phyloP scores from a whole-genome alignment of 1,140 invertebrate genomes.

The Panulirus ornatus region DNA sequence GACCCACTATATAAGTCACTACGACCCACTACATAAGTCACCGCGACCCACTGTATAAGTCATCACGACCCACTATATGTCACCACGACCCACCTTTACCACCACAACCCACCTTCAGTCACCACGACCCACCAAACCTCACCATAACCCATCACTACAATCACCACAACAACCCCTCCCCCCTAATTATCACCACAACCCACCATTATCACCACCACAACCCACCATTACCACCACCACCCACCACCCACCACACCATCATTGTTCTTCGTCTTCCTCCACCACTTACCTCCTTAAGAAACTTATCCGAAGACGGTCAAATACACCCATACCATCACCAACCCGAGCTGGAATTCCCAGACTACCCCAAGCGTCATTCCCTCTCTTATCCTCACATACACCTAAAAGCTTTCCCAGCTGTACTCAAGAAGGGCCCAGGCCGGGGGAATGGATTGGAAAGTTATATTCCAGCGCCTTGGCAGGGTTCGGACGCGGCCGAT shows the following conservation, averaged over 20 bases:
- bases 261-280: conserved; percentile 33
- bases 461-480: no score
- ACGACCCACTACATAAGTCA: not conserved
- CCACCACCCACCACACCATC: not conserved
- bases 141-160: not conserved
- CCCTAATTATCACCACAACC: not conserved
- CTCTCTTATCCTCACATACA: no score
- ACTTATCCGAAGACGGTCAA: conserved; percentile 24
- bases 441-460: no score
- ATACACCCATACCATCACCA: no score
- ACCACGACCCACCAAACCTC: no score
- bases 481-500: conserved; percentile 58
- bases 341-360: no score
- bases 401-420: no score
- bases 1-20: not conserved
- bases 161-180: not conserved
- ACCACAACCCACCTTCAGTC: not conserved
- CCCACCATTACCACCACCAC: conserved; percentile 29
- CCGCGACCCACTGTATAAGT: not conserved
- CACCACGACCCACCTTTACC: not conserved
- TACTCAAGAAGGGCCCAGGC: no score
- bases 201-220: conserved; percentile 5
- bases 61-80: not conserved
- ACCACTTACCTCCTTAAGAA: conserved; percentile 57
- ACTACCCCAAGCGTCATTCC: no score